Evolutionary conservation across 2,113 vertebrate genomes (phyloP).

Genomic region (human): GRCh38 chr4:21456501-21457000

Average conservation of each 20-base stretch:
- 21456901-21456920: neutral
- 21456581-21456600: neutral
- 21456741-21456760: neutral
- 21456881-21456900: neutral
- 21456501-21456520: neutral
- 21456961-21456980: neutral
- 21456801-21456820: neutral
- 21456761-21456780: neutral
- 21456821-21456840: neutral
- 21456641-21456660: neutral
- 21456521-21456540: neutral
- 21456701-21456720: neutral
- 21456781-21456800: neutral
- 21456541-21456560: neutral
- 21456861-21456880: neutral
- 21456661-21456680: neutral
- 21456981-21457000: neutral
- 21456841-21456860: neutral
- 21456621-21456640: neutral
- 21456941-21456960: neutral
- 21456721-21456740: neutral
- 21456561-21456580: neutral
- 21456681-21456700: neutral
- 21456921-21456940: neutral
- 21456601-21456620: neutral